phyloP scores from a whole-genome alignment of 2,888 invertebrate species.

The Mesochorus sp. region DNA sequence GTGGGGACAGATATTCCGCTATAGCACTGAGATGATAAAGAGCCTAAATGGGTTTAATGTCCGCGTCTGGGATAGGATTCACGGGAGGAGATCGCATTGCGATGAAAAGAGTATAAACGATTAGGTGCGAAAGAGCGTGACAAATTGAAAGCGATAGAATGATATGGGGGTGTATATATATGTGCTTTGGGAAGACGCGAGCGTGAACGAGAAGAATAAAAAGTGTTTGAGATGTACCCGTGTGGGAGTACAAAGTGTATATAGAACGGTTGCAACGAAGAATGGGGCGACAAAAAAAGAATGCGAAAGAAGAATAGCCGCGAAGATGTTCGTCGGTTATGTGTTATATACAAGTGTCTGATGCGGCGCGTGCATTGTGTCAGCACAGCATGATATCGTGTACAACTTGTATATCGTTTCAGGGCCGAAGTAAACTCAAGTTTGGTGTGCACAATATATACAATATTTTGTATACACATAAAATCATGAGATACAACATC shows the following conservation, averaged over 20 bases:
- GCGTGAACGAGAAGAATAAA: conserved; percentile 9
- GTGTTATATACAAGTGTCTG: conserved; percentile 29
- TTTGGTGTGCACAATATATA: conserved; percentile 6
- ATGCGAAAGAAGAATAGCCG: conserved; percentile 54
- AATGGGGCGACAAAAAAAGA: conserved; percentile 17
- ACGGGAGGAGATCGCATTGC: not conserved
- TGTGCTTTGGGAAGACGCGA: not conserved
- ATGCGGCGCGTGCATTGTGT: conserved; percentile 66
- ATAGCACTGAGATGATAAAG: conserved; percentile 11
- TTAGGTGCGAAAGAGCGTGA: conserved; percentile 36
- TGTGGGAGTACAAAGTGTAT: conserved; percentile 35
- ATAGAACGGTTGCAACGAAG: conserved; percentile 11
- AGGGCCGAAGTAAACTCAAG: conserved; percentile 33
- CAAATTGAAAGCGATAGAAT: conserved; percentile 24
- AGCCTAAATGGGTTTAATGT: conserved; percentile 2
- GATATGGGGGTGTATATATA: not conserved
- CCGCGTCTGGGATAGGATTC: not conserved
- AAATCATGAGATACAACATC: not conserved
- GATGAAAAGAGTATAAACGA: conserved; percentile 20
- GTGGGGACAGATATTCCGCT: too few species aligned
- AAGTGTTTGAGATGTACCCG: not conserved
- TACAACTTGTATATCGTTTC: conserved; percentile 58
- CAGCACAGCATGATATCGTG: conserved; percentile 64
- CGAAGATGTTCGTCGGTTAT: conserved; percentile 43
- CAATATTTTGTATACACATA: not conserved